Base-by-base conservation (phyloP, 2,113 vertebrate genomes). In the Spea multiplicata region DNA sequence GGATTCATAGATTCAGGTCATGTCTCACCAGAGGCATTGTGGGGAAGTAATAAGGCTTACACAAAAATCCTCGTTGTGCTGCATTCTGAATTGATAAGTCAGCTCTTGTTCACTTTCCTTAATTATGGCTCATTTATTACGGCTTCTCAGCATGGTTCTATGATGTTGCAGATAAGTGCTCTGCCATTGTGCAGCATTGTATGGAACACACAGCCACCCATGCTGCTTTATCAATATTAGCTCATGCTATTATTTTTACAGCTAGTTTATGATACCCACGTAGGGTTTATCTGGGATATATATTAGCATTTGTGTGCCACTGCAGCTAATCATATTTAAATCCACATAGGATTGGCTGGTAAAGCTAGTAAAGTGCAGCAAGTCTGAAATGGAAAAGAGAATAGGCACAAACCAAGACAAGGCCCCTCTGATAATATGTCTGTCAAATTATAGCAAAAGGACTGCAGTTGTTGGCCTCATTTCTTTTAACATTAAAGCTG, bases 1-100 rank as follows among this genome's bases (percentile, higher is more conserved):
- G 78, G 78, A 80, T 80, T 80, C 78, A 80, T 74, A 68, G 71
- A 80, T 80, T 80, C 78, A 80, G 78, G 78, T 80, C 78, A 80
- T 80, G 78, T 80, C 71, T 74, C 71, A 74, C 78, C 78, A 80
- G 78, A 73, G 71, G 78, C 78, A 80, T 80, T 80, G 71, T 80
- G 78, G 78, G 78, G 71, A 80, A 80, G 78, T 80, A 80, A 80
- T 80, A 80, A 80, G 78, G 46, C 78, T 80, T 74, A 80, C 71
- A 80, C 71, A 80, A 71, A 80, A 73, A 80, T 57, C 71, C 65
- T 71, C 64, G 52, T 73, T 74, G 78, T 80, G 71, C 78, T 53
- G 71, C 71, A 74, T 80, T 80, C 78, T 68, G 78, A 80, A 80
- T 80, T 80, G 78, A 80, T 80, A 80, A 80, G 78, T 80, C 78